Evolutionary conservation across 2,888 invertebrate genomes (phyloP), one percentile per base, ranked within the genome.

Genomic region (Hemicrepidius hirtus): DNA sequence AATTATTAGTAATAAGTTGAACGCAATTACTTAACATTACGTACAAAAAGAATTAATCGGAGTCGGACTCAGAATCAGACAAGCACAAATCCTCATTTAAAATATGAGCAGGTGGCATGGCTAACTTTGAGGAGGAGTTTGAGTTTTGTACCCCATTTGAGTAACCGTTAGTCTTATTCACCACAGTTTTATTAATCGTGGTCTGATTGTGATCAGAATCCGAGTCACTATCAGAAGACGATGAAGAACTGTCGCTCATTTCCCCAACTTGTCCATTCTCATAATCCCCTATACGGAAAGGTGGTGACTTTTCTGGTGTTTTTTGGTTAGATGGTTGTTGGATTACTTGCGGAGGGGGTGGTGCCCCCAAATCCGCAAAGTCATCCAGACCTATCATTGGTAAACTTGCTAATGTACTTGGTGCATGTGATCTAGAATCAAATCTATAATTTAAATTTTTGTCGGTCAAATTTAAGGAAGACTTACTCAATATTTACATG

Each of bases 1-100:
- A n/a, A n/a, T n/a, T n/a, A n/a, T n/a, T n/a, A n/a, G n/a, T n/a
- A n/a, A n/a, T n/a, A 50, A 20, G 18, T 16, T n/a, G 12, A 50
- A 50, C n/a, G n/a, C n/a, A n/a, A n/a, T n/a, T n/a, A n/a, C n/a
- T n/a, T 24, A 24, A 2, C 5, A 24, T 24, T 50, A 24, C 64
- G 50, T 62, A 60, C 53, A 50, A 13, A n/a, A 50, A 40, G 28
- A 20, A 50, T 69, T n/a, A 68, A 46, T 63, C 63, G 6, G 90
- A 91, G 86, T 95, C 95, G 81, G 94, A 94, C 83, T 94, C 95
- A 41, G 95, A 94, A 88, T 95, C 95, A 62, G 95, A 96, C 82
- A 96, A 90, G 88, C 95, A 94, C 82, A 96, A 90, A 87, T 96
- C 96, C 83, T 95, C 94, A 83, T 92, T 94, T 80, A 96, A 89